Evolutionary conservation across 2,113 vertebrate species (phyloP), one percentile per base, ranked within the genome.

Genomic region (Theristicus caerulescens): DNA sequence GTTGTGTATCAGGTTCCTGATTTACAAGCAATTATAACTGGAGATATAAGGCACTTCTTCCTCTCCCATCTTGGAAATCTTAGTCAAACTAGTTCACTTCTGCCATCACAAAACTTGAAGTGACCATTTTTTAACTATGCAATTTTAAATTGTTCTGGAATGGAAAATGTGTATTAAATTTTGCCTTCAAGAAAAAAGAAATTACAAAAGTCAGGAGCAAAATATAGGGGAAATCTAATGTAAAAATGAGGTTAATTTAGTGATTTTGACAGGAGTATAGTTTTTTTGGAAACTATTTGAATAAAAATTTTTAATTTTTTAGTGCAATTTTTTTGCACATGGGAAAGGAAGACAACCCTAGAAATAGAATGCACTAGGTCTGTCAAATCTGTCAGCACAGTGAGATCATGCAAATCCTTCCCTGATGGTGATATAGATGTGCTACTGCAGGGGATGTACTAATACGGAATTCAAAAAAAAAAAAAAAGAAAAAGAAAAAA

Each of bases 71-170:
- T 42, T 84, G 27, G 29, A 64, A 64, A 74, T n/a, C n/a, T 55
- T 73, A 25, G 26, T 66, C 42, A 67, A 67, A 62, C 2, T 3
- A 47, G 3, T 67, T 74, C 4, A 9, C 6, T 51, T 82, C 29
- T 86, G 26, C 12, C 29, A 32, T 46, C 36, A 32, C 17, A 69
- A 77, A 81, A 31, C 4, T 16, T 51, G 16, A 73, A 74, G 31
- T 2, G 2, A 12, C 2, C 4, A 4, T 9, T 78, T 24, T 9
- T 82, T 47, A 78, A 42, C 6, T 11, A 13, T 4, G 16, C 1
- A 38, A 32, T 70, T 94, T 70, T 18, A 58, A 83, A 27, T 46
- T 66, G 4, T 32, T 70, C 13, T 64, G n/a, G 15, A 80, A 74
- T 62, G 20, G 44, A 93, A 80, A 81, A 84, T 20, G 5, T 21